Percentiles rank a stretch among this genome's conserved stretches.
phyloP scores from a whole-genome alignment of 1,140 invertebrate genomes.

The Platyura marginata region DNA sequence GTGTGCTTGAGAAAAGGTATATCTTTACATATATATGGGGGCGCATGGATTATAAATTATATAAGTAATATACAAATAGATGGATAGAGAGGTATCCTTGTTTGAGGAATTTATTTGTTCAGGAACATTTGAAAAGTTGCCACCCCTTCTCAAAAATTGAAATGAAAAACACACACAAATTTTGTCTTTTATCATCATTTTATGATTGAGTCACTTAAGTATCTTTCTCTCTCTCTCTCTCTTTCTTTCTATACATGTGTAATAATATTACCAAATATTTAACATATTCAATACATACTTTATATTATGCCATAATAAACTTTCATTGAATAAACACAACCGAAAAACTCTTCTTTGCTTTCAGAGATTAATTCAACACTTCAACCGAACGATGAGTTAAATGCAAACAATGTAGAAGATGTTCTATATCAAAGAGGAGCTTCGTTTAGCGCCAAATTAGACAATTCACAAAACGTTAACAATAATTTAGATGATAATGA shows the following conservation, averaged over 20 bases:
- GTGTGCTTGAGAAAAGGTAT: too few relatives aligned
- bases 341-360: slow-evolving; percentile 24
- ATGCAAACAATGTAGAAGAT: slow-evolving; percentile 43
- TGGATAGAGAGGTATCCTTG: not conserved
- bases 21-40: too few relatives aligned
- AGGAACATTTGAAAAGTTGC: too few relatives aligned
- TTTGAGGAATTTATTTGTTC: too few relatives aligned
- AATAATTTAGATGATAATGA: not conserved
- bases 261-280: too few relatives aligned
- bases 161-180: not conserved
- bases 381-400: slow-evolving; percentile 28
- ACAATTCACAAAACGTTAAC: slow-evolving; percentile 10
- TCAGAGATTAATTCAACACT: slow-evolving; percentile 51
- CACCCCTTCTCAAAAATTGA: too few relatives aligned
- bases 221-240: not conserved
- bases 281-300: too few relatives aligned
- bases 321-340: too few relatives aligned
- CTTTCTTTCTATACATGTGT: not conserved
- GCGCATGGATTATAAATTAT: too few relatives aligned
- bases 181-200: too few relatives aligned
- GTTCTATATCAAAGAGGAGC: slow-evolving; percentile 68
- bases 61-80: not conserved
- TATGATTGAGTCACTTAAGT: too few relatives aligned
- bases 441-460: slow-evolving; percentile 58
- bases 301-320: too few relatives aligned